These are phyloP conservation scores for Dynastes grantii DNA, from an alignment of 2,888 invertebrate genomes.

Conservation along the genomic window DNA sequence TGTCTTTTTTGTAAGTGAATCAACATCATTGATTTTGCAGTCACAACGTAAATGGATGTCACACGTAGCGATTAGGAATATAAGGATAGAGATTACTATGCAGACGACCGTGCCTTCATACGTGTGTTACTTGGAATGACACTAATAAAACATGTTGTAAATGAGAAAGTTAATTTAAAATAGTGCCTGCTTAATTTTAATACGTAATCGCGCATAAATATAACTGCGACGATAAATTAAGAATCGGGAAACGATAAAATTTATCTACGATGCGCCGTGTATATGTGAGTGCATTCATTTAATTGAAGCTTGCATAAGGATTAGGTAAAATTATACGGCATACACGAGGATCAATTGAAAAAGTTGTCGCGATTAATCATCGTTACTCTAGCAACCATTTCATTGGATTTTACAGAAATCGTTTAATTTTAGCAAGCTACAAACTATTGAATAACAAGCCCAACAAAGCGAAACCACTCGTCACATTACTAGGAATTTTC, in stretches of 20 bases:
- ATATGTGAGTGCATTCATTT: conserved; percentile 28
- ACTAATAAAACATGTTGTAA: conserved; percentile 36
- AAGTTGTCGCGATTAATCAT: no score
- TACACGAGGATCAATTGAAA: no score
- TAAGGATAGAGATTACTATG: conserved; percentile 1
- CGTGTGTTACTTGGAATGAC: conserved; percentile 32
- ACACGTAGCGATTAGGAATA: conserved; percentile 29
- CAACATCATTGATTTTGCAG: neutral
- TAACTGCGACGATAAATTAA: conserved; percentile 40
- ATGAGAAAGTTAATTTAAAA: conserved; percentile 48
- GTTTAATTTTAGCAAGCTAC: no score
- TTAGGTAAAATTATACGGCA: no score
- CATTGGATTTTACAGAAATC: no score
- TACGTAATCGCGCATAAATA: conserved; percentile 45
- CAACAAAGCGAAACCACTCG: no score
- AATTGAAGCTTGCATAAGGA: conserved; percentile 26
- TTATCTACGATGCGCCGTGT: conserved; percentile 21
- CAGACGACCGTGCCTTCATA: conserved; percentile 10
- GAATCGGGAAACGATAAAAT: conserved; percentile 28
- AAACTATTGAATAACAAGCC: no score
- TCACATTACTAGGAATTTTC: no score
- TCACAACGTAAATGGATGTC: neutral
- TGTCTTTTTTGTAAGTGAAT: no score
- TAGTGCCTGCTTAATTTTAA: conserved; percentile 37
- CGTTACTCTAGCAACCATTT: no score